Conservation (phyloP, 2,797 vertebrate species). For the Garrulus glandarius region DNA sequence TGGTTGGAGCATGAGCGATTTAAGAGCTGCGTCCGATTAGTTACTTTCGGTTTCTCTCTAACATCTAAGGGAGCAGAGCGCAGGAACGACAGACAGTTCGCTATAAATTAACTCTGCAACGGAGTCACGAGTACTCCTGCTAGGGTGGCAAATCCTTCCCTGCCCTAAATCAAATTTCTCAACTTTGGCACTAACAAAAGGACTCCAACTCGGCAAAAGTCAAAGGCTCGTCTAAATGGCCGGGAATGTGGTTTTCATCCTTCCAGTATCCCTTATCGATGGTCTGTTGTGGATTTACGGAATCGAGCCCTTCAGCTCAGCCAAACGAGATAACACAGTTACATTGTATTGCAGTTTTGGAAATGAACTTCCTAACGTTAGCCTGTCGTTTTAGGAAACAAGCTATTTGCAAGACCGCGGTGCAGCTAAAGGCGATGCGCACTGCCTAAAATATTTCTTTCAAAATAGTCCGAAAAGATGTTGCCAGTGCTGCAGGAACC, state of each 20-base stretch:
- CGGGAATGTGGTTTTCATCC: not conserved
- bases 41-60: constrained; percentile 56
- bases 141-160: not conserved
- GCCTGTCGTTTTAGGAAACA: not conserved
- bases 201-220: not conserved
- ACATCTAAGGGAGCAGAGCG: not conserved
- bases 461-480: not conserved
- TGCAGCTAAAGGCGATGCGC: not conserved
- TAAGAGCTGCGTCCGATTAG: not conserved
- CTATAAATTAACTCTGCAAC: not conserved
- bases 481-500: not conserved
- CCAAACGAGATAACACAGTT: not conserved
- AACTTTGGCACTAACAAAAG: constrained; percentile 12
- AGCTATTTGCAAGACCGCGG: not conserved
- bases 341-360: not conserved
- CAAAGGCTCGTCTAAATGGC: not conserved
- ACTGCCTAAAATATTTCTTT: not conserved
- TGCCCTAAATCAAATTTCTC: not conserved
- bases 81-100: not conserved
- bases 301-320: not conserved
- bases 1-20: not conserved
- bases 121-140: not conserved
- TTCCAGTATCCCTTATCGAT: not conserved
- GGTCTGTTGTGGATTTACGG: not conserved
- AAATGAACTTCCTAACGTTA: not conserved